These are phyloP conservation scores for Lasiommata megera DNA, from an alignment of 2,888 invertebrate genomes.

Conservation along the genomic window DNA sequence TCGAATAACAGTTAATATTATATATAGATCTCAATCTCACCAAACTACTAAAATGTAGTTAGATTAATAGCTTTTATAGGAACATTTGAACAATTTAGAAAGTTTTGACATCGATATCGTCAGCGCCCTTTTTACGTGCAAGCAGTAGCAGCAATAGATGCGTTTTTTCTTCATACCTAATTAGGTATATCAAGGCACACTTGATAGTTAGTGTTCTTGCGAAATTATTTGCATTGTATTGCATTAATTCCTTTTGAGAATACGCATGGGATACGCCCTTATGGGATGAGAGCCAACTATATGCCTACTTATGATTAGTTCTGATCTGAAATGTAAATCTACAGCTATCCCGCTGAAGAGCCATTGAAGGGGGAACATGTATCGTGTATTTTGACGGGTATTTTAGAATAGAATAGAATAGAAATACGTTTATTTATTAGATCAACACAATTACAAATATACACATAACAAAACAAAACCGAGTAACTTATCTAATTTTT, in stretches of 20 bases:
- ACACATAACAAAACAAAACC: too few species aligned
- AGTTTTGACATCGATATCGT: neutral
- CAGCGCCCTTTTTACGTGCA: neutral
- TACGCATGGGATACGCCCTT: neutral
- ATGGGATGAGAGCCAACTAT: neutral
- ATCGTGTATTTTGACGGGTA: too few species aligned
- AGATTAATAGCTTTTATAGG: too few species aligned
- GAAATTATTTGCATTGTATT: conserved; percentile 10
- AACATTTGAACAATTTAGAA: too few species aligned
- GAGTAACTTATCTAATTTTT: too few species aligned
- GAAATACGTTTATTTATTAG: too few species aligned
- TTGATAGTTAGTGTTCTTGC: conserved; percentile 6
- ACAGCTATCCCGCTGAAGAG: neutral
- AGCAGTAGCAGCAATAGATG: neutral
- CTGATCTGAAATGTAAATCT: neutral
- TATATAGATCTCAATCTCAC: too few species aligned
- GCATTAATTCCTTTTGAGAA: conserved; percentile 15
- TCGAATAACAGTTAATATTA: too few species aligned
- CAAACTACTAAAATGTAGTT: too few species aligned
- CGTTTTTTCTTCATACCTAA: conserved; percentile 12
- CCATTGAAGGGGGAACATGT: too few species aligned
- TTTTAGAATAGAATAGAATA: too few species aligned
- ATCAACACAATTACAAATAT: too few species aligned
- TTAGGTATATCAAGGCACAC: conserved; percentile 9
- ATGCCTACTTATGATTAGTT: neutral